Conservation (phyloP, 2,888 invertebrate species). For the Kuschelorhynchus macadamiae region DNA sequence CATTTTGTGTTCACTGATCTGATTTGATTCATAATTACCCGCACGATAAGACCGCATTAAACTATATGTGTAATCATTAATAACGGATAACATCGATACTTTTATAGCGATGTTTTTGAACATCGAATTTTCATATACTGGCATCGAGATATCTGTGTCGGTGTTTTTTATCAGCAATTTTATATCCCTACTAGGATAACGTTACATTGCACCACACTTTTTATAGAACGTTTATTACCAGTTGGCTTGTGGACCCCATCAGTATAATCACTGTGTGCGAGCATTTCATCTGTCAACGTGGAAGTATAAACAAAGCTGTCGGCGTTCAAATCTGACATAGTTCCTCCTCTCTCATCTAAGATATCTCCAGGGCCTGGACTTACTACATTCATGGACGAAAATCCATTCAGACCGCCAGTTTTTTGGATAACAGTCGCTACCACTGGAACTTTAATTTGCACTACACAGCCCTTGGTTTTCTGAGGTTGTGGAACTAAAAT, state of each 20-base stretch:
- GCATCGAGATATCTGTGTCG: too few relatives aligned
- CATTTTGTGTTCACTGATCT: too few relatives aligned
- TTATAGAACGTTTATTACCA: too few relatives aligned
- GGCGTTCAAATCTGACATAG: constrained; percentile 14
- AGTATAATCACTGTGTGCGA: background rate
- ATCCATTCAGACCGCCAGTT: constrained; percentile 57
- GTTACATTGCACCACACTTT: too few relatives aligned
- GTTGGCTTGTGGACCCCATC: background rate
- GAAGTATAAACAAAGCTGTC: constrained; percentile 53
- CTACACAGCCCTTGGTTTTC: constrained; percentile 59
- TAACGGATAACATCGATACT: too few relatives aligned
- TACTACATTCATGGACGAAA: constrained; percentile 63
- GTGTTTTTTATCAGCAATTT: too few relatives aligned
- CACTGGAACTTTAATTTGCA: constrained; percentile 67
- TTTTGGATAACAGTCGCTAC: constrained; percentile 68
- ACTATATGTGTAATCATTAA: too few relatives aligned
- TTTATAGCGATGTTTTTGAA: too few relatives aligned
- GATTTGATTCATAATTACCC: too few relatives aligned
- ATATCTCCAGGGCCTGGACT: constrained; percentile 64
- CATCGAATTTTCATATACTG: too few relatives aligned
- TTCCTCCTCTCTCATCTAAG: constrained; percentile 17
- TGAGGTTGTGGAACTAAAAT: background rate
- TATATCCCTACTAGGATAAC: too few relatives aligned
- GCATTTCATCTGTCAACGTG: constrained; percentile 40
- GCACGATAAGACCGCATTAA: too few relatives aligned